Base-by-base conservation (phyloP, 35 echinoderm and acorn worm genomes). In the Lytechinus pictus region DNA sequence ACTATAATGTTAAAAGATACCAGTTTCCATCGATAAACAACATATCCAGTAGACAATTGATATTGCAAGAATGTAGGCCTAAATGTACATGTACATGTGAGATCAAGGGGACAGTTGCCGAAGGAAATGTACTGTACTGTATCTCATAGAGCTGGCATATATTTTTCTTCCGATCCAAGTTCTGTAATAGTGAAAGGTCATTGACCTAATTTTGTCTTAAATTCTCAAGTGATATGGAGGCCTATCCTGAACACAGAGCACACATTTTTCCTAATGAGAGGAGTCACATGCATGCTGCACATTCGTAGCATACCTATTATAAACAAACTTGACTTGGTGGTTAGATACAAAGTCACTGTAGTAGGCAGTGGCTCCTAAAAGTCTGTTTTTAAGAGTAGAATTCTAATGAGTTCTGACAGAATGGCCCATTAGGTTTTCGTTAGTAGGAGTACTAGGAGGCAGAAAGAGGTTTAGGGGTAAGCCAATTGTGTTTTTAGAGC, bases 381-480 rank as follows among this genome's bases (percentile, higher is more conserved):
- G 88, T 90, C 88, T 90, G 88, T 90, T 90, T 52, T 33, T 90
- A 33, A 52, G 28, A 90, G 52, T 90, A 16, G 28, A 90, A 90
- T 52, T 90, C 88, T 90, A 90, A 90, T 9, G 88, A 90, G 88
- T 13, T 90, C 28, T 52, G 88, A 90, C 88, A 90, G 88, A 90
- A 90, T 79, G 66, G 19, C 66, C 66, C 66, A 79, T 79, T 79
- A 79, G 66, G 66, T 16, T 79, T 79, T 79, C 19, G 66, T 7
- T 79, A 79, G 66, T 79, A 79, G 66, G 6, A 79, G 19, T 79
- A 79, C 19, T 79, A 79, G 66, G 6, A 79, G 19, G 66, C 66
- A 24, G 19, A n/a, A 2, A 44, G 19, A 79, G 16, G 56, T 10
- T 79, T 24, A 79, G 16, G 66, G 66, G 19, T 79, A 44, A 1